phyloP scores from a whole-genome alignment of 2,113 vertebrate genomes.

The Rousettus leschenaultii region DNA sequence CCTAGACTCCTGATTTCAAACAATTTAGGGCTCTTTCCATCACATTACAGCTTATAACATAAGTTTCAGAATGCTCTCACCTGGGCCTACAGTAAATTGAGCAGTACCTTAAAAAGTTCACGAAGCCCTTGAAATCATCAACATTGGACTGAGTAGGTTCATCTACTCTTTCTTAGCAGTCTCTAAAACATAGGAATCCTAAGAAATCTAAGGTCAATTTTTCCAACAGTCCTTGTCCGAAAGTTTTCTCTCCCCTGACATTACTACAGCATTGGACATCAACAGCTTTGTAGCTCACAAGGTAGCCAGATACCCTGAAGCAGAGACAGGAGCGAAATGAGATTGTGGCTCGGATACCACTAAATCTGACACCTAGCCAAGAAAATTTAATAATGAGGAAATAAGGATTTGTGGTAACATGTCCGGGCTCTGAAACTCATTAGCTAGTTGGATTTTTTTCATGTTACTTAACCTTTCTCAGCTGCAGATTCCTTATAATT shows the following conservation, averaged over 20 bases:
- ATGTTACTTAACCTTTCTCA: background rate
- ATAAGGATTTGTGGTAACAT: background rate
- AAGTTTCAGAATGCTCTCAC: background rate
- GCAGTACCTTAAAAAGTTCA: background rate
- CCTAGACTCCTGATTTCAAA: background rate
- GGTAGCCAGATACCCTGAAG: background rate
- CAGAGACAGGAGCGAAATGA: background rate
- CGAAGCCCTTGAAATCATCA: background rate
- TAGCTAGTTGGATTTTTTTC: background rate
- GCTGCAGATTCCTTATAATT: background rate
- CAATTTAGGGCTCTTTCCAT: background rate
- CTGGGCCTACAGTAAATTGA: background rate
- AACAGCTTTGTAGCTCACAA: background rate
- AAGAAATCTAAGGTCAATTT: constrained; percentile 15
- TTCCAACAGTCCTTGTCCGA: background rate
- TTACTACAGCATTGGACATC: background rate
- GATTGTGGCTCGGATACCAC: background rate
- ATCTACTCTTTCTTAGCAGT: background rate
- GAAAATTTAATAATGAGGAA: background rate
- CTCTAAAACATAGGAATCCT: background rate
- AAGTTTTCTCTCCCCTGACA: background rate
- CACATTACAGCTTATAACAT: background rate
- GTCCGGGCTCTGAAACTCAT: background rate
- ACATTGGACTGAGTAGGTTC: background rate
- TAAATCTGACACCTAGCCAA: background rate